Base-by-base conservation (phyloP, 1,140 invertebrate species). In the Caenorhabditis tropicalis region DNA sequence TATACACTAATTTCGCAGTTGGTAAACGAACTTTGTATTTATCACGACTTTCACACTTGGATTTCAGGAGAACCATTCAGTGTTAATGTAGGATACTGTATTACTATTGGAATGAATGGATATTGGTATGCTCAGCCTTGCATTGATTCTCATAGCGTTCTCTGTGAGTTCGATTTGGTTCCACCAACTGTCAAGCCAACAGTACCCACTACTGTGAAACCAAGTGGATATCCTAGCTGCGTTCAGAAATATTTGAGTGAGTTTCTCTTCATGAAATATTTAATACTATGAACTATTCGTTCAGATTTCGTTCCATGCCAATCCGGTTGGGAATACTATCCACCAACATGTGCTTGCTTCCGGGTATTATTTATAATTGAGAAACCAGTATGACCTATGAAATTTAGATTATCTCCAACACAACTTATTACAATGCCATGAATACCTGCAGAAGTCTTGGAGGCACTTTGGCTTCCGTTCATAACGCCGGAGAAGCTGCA, bases 81-180 rank as follows among this genome's bases (percentile, higher is more conserved):
- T 74, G 65, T 74, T 3, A 46, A 9, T 10, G 29, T 74, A 7
- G 65, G 65, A n/a, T 74, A 74, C 29, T 74, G 65, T 31, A 74
- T 74, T 29, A 74, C 65, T 5, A 74, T 74, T 24, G 65, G 65
- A 74, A 39, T 74, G 65, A 74, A 74, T 12, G 65, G 65, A 43
- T 74, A 74, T n/a, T 74, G 65, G 65, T 74, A 74, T 24, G 65
- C 65, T 24, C 65, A 74, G n/a, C 65, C 65, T 24, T 74, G 65
- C 9, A 3, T 36, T 19, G 65, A 74, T 74, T 74, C 65, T 24
- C 65, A 74, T n/a, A 74, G 65, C 33, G 65, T 19, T 24, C 65
- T 74, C 15, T 74, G 65, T n/a, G 65, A 74, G n/a, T 74, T 74
- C 24, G 65, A 43, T 10, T 43, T 74, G 21, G 6, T 21, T 2